Evolutionary conservation across 1,140 invertebrate genomes (phyloP).

Genomic region (Doryteuthis pealeii): DNA sequence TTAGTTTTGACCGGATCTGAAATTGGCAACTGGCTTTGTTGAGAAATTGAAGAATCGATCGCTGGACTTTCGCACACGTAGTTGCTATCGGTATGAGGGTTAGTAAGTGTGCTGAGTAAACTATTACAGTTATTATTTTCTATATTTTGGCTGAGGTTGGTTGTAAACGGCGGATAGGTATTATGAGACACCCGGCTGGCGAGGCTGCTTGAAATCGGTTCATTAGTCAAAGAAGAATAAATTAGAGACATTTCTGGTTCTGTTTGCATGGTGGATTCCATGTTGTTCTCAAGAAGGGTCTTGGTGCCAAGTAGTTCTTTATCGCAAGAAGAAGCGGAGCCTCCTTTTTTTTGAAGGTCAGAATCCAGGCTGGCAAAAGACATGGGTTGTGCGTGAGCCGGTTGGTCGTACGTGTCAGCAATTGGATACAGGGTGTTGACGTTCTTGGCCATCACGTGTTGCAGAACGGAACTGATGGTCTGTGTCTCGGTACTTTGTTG

Average conservation of each 20-base stretch:
- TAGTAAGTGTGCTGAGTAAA: neutral
- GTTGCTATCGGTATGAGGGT: neutral
- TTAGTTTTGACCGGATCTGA: too few species aligned
- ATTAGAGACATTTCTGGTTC: neutral
- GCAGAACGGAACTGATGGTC: neutral
- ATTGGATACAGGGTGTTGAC: neutral
- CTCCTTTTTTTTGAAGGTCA: too few species aligned
- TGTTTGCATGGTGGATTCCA: neutral
- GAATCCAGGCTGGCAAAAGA: neutral
- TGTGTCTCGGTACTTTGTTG: slow-evolving; percentile 7
- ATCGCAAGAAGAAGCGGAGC: too few species aligned
- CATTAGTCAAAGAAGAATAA: neutral
- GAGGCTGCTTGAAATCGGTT: neutral
- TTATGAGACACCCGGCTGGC: neutral
- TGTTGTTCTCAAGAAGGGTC: neutral
- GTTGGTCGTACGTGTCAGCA: neutral
- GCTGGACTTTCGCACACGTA: neutral
- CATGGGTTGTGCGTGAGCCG: neutral
- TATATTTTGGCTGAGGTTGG: neutral
- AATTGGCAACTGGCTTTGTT: too few species aligned
- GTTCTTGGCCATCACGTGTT: neutral
- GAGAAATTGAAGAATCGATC: neutral
- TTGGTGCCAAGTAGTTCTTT: neutral
- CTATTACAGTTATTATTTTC: neutral
- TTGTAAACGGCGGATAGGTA: neutral